Evolutionary conservation across 2,888 invertebrate species (phyloP).

Genomic region (Pristionchus maxplancki): DNA sequence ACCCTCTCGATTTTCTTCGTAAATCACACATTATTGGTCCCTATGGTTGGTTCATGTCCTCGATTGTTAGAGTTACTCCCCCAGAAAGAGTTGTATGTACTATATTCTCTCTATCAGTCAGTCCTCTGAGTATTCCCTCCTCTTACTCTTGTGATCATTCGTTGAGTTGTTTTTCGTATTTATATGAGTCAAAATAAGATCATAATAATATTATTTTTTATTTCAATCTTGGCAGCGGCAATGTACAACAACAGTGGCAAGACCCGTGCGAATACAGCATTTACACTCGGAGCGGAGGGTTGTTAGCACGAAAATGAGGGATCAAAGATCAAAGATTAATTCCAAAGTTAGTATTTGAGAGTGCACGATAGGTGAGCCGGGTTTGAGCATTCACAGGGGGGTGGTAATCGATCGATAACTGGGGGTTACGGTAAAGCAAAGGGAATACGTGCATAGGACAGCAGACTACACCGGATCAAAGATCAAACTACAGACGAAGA

Average conservation of each 20-base stretch:
- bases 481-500: not conserved
- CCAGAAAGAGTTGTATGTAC: constrained; percentile 35
- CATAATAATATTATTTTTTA: constrained; percentile 15
- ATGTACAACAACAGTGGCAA: not conserved
- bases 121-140: not conserved
- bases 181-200: not conserved
- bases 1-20: not conserved
- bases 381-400: constrained; percentile 4
- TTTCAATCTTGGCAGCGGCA: not conserved
- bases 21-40: not conserved
- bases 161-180: constrained; percentile 3
- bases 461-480: not conserved
- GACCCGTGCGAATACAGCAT: not conserved
- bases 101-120: not conserved
- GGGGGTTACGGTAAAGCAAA: not conserved
- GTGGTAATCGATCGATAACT: not conserved
- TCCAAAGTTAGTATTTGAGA: not conserved
- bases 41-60: not conserved
- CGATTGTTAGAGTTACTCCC: not conserved
- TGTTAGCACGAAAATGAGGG: not conserved
- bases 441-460: not conserved
- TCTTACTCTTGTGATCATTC: not conserved
- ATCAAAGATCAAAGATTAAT: constrained; percentile 15
- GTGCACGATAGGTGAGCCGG: not conserved
- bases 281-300: not conserved